phyloP scores from a whole-genome alignment of 2,113 vertebrate genomes.

The Panthera tigris region DNA sequence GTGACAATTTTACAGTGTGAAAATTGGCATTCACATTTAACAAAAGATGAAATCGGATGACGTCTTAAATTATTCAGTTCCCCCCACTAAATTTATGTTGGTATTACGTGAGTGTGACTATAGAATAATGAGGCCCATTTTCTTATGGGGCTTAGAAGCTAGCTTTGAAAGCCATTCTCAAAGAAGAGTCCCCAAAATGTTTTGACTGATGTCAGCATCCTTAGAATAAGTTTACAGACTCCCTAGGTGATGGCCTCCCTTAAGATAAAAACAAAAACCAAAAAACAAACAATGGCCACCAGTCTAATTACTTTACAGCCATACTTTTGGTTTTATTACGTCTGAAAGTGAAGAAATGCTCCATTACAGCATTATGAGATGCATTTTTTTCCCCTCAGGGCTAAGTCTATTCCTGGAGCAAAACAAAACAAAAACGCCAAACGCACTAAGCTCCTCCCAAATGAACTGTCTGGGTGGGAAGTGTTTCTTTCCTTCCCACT shows the following conservation, averaged over 20 bases:
- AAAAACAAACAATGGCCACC: not conserved
- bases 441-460: not conserved
- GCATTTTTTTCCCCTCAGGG: not conserved
- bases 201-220: conserved; percentile 48
- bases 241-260: conserved; percentile 5
- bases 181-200: conserved; percentile 30
- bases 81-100: conserved; percentile 70
- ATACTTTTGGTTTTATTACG: conserved; percentile 47
- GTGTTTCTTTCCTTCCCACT: conserved; percentile 3
- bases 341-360: conserved; percentile 19
- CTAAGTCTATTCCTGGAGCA: not conserved
- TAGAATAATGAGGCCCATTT: conserved; percentile 10
- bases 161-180: conserved; percentile 22
- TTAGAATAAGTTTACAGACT: conserved; percentile 36
- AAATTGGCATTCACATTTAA: conserved; percentile 58
- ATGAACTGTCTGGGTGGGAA: not conserved
- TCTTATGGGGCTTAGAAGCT: not conserved
- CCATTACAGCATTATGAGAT: not conserved
- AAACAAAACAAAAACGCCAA: not conserved
- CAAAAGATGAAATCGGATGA: conserved; percentile 58
- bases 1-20: conserved; percentile 62
- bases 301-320: conserved; percentile 13
- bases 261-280: not conserved
- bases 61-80: conserved; percentile 70
- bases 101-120: conserved; percentile 58